Evolutionary conservation across 2,797 vertebrate species (phyloP), one percentile per base, ranked within the genome.

Genomic region (Sebastes itinus): DNA sequence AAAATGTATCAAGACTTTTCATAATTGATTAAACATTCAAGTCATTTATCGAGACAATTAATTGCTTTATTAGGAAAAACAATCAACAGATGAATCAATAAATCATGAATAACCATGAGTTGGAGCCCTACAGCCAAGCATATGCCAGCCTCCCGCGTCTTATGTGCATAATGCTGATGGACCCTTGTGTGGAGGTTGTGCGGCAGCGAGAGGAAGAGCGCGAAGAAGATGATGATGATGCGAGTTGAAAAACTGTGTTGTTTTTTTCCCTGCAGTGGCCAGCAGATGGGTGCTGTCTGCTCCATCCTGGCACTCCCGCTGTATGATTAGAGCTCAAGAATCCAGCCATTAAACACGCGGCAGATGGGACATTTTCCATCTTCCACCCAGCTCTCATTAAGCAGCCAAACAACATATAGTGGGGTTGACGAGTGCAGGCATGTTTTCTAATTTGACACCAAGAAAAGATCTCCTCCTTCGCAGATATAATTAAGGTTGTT

Each of bases 281-380:
- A 89, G 93, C 92, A 94, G 94, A 95, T 95, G 93, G 94, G 88
- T 78, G 84, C 90, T 94, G 89, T 94, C 92, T 92, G 89, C 90
- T 88, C 82, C 84, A 78, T 90, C 75, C 85, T 88, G 91, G 89
- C 90, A 32, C 85, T 87, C 81, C 58, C 25, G 68, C 80, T 89
- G 86, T 90, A 88, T 72, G 87, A 92, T 84, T 80, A 83, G 87
- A 89, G 89, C 91, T 88, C 75, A 78, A 87, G 87, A 93, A 92
- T 87, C 73, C 81, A 85, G 84, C 89, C 88, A 91, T 92, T 91
- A 92, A 91, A 93, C 81, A 89, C 80, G 85, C 72, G 85, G 69
- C 93, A 94, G 94, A 95, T 93, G 93, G 93, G 80, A 81, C 78
- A 25, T 78, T 86, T 87, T 85, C 86, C 77, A 32, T 91, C 82